phyloP scores from a whole-genome alignment of 2,888 invertebrate species.

The Heterodera filipjevi region DNA sequence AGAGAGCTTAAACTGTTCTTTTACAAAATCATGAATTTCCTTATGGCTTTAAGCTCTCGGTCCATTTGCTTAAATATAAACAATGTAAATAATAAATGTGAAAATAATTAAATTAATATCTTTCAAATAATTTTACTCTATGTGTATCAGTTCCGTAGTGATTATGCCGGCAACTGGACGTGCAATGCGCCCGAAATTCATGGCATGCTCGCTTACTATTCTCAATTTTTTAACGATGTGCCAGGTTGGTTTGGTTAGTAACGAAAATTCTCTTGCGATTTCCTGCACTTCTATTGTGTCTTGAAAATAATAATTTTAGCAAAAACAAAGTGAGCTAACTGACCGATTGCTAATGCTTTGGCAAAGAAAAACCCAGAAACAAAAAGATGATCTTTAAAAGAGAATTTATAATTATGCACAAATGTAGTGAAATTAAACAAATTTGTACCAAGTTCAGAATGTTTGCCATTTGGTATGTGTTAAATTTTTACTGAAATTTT shows the following conservation, averaged over 20 bases:
- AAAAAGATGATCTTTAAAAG: neutral
- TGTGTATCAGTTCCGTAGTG: too few relatives aligned
- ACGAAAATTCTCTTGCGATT: neutral
- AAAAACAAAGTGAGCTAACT: neutral
- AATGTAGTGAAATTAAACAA: neutral
- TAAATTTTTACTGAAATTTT: too few relatives aligned
- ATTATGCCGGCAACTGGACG: neutral
- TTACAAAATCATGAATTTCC: too few relatives aligned
- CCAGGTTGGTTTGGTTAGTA: neutral
- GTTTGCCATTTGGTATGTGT: neutral
- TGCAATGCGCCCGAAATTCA: neutral
- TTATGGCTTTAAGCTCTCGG: too few relatives aligned
- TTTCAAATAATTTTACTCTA: too few relatives aligned
- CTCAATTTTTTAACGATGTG: neutral
- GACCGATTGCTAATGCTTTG: slow-evolving; percentile 1
- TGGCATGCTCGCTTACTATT: neutral
- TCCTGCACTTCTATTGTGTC: neutral
- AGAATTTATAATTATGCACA: neutral
- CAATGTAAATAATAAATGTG: too few relatives aligned
- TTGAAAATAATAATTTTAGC: neutral
- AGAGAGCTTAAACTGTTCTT: too few relatives aligned
- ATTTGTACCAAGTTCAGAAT: neutral
- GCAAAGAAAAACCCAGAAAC: neutral
- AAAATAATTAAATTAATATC: too few relatives aligned
- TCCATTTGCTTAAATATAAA: too few relatives aligned